Conservation (phyloP, 1,140 invertebrate genomes). For the Plutomurus gul region DNA sequence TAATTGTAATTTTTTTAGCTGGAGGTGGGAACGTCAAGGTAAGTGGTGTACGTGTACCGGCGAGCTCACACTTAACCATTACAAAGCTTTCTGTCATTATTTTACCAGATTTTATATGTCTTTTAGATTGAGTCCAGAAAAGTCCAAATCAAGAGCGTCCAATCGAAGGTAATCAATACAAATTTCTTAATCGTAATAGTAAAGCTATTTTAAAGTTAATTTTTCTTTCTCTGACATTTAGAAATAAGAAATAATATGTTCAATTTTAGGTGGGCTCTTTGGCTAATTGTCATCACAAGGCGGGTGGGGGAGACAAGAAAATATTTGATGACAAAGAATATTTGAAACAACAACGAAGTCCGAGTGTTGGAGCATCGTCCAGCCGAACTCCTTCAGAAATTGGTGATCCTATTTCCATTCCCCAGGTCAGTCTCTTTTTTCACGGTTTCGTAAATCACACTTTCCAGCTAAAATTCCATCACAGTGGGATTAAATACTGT, state of each 20-base stretch:
- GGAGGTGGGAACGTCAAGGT: slow-evolving; percentile 92
- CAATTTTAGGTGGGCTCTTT: slow-evolving; percentile 75
- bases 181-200: neutral
- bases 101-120: neutral
- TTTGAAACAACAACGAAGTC: slow-evolving; percentile 70
- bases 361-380: neutral
- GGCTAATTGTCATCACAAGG: slow-evolving; percentile 91
- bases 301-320: slow-evolving; percentile 90
- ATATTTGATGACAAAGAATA: slow-evolving; percentile 95
- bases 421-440: neutral
- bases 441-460: no score
- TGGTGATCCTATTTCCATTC: neutral
- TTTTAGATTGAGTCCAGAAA: slow-evolving; percentile 53
- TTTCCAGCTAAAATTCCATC: no score
- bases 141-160: slow-evolving; percentile 30
- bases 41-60: no score
- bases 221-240: no score
- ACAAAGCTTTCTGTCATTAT: neutral
- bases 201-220: no score
- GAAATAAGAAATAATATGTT: no score
- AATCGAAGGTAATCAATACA: slow-evolving; percentile 23
- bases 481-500: no score
- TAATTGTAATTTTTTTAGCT: no score
- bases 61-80: no score
- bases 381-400: neutral